Evolutionary conservation across 2,888 invertebrate species (phyloP).

Genomic region (Dynastes maya): DNA sequence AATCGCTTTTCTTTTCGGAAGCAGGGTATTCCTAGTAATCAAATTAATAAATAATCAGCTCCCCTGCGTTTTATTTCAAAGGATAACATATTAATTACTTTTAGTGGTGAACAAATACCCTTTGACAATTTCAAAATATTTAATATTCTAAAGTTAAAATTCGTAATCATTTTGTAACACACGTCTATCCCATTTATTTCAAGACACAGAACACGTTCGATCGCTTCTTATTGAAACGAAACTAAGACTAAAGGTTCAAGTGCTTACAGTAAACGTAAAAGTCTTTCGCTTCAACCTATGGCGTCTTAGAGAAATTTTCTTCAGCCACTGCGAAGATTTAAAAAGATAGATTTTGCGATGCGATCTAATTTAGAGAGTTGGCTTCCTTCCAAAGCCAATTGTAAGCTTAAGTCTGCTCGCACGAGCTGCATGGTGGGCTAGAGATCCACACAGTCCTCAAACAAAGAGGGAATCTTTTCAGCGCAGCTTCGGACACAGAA

Average conservation of each 20-base stretch:
- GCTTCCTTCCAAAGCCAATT: constrained; percentile 41
- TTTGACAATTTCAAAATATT: too few relatives aligned
- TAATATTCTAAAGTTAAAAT: too few relatives aligned
- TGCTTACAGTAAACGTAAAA: constrained; percentile 1
- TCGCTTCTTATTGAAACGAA: not conserved
- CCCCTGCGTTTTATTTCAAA: too few relatives aligned
- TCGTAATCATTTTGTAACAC: too few relatives aligned
- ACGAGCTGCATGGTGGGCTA: not conserved
- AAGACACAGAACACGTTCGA: not conserved
- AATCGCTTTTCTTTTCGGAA: too few relatives aligned
- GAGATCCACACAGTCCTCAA: too few relatives aligned
- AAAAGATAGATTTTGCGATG: constrained; percentile 34
- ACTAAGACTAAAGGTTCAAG: constrained; percentile 1
- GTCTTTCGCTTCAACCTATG: not conserved
- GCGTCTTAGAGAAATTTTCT: too few relatives aligned
- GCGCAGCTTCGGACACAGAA: not conserved
- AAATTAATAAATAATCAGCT: too few relatives aligned
- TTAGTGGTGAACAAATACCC: too few relatives aligned
- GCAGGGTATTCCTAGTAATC: too few relatives aligned
- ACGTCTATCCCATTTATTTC: not conserved
- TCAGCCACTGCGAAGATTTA: constrained; percentile 1
- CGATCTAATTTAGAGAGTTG: constrained; percentile 44
- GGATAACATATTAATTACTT: too few relatives aligned
- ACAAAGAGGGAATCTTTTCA: too few relatives aligned
- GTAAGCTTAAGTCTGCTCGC: constrained; percentile 1